Base-by-base conservation (phyloP, 2,888 invertebrate species). In the Tricholauxania praeusta region DNA sequence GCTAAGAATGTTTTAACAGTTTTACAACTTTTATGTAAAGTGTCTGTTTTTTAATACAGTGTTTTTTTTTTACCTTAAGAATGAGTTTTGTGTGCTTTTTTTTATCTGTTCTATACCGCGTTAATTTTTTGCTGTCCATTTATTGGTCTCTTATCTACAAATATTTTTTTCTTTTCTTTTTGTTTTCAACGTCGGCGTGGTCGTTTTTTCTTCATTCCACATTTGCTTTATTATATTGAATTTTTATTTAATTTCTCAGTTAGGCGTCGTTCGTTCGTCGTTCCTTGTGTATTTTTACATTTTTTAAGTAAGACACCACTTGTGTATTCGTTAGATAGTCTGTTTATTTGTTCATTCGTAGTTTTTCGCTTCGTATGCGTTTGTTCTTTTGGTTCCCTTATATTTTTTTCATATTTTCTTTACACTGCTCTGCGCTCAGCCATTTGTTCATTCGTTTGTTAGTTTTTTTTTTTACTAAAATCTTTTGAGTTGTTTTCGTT, bases 311-410 rank as follows among this genome's bases (percentile, higher is more conserved):
- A 53, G 65, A 73, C 66, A 72, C 71, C 66, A 53, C n/a, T 53
- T 53, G 53, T 53, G 22, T 32, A 22, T 51, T 32, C 65, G 51
- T 48, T 64, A n/a, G 17, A n/a, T 47, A 15, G n/a, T 8, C 51
- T 52, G 19, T 52, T 22, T 51, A 15, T 22, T 52, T 17, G 17
- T 49, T 19, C 51, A 15, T 51, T 65, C 52, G 19, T 14, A 60
- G 57, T 71, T 69, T 55, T 71, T 67, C 70, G 59, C 47, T 63
- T 49, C 32, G 69, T 62, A 3, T 12, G 17, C 62, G 28, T n/a
- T 69, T 10, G 39, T 19, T 52, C 32, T 52, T 15, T 22, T 22
- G 32, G 17, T 39, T 47, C 39, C 17, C 17, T 15, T 63, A n/a
- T 47, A 63, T 63, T 28, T 53, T 55, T 62, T 17, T 62, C 28